phyloP scores from a whole-genome alignment of 2,888 invertebrate genomes.

The Electrophaes corylata region DNA sequence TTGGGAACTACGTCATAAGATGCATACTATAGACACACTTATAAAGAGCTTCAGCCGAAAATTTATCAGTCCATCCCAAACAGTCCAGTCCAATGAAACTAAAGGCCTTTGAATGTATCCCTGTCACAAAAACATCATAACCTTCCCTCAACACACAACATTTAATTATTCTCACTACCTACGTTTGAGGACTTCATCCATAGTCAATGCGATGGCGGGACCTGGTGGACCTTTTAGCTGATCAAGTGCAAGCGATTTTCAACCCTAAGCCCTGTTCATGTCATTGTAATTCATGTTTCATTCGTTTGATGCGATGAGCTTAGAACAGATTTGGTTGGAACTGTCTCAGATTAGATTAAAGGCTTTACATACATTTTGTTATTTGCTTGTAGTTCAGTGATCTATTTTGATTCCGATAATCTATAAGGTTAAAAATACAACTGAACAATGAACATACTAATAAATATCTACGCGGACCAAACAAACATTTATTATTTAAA shows the following conservation, averaged over 20 bases:
- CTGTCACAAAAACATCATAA: conserved; percentile 31
- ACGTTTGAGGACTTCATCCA: conserved; percentile 58
- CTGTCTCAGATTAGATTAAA: conserved; percentile 37
- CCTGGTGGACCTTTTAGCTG: conserved; percentile 64
- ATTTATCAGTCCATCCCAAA: not conserved
- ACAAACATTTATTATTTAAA: not conserved
- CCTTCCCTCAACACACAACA: conserved; percentile 27
- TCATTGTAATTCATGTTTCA: conserved; percentile 48
- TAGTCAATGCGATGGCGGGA: conserved; percentile 63
- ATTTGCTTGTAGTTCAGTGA: conserved; percentile 33
- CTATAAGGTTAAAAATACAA: conserved; percentile 6
- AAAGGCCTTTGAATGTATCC: conserved; percentile 11
- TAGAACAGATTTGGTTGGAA: conserved; percentile 30
- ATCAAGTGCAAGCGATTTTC: conserved; percentile 56
- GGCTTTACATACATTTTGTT: conserved; percentile 37
- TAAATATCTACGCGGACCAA: not conserved
- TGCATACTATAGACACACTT: too few relatives aligned
- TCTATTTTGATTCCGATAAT: conserved; percentile 7
- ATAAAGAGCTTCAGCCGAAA: not conserved
- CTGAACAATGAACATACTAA: not conserved
- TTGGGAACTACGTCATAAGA: too few relatives aligned
- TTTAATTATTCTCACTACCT: conserved; percentile 41
- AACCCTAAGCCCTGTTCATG: conserved; percentile 48
- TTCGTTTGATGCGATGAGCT: conserved; percentile 38
- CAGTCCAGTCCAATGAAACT: conserved; percentile 2